Evolutionary conservation across 1,140 invertebrate species (phyloP), one percentile per base, ranked within the genome.

Genomic region (Drosophila seguyi): DNA sequence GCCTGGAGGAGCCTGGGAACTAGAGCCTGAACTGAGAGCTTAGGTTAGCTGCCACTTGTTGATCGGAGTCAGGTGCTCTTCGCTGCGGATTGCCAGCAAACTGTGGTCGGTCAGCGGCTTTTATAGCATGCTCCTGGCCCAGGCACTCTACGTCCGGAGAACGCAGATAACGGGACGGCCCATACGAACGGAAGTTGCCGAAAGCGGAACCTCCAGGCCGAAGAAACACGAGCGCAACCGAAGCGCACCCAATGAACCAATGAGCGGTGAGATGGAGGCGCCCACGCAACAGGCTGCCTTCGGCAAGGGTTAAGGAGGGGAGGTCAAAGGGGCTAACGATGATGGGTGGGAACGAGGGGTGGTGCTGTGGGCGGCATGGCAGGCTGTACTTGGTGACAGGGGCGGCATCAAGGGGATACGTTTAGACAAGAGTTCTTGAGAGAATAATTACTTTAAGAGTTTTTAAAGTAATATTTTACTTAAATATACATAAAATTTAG

Each of bases 81-180:
- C 69, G 61, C 75, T 88, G 80, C 53, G 77, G 69, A 90, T 88
- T 85, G 85, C 53, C 77, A 90, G 55, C 81, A 81, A 90, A 81
- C 53, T 85, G 81, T 44, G 85, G 57, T 75, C 52, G 77, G 48
- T 77, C 60, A 58, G 47, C 73, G 78, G 81, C 85, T 88, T 88
- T 88, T 88, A 88, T 88, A 88, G 85, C 80, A 55, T 55, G 52
- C 52, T 38, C 34, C 48, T 50, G 52, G 67, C 61, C 56, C 34
- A n/a, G 52, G 14, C 52, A 38, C 52, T 38, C 14, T 38, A 38
- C 34, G 34, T 13, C 61, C 47, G 39, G 13, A 60, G 48, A 55
- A 55, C 8, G 14, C 36, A 84, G 85, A 87, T 90, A 88, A 88
- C 68, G 22, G 53, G 76, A 56, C 55, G 62, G 53, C 76, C 85